phyloP scores from a whole-genome alignment of 2,113 vertebrate genomes.

The Clarias magur region DNA sequence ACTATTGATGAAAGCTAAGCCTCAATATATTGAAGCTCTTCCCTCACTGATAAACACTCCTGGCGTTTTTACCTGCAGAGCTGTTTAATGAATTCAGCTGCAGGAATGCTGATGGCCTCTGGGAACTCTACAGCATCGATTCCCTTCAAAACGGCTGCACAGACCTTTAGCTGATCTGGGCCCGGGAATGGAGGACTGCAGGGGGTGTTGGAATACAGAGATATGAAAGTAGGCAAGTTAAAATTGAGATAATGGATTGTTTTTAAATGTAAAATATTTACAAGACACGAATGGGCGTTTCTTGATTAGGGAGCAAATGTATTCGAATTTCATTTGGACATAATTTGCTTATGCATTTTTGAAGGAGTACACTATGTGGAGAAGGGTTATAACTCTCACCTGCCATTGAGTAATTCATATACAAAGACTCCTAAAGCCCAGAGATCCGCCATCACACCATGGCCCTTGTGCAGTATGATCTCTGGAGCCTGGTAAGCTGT shows the following conservation, averaged over 20 bases:
- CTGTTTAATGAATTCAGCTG: slow-evolving; percentile 70
- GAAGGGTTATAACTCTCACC: slow-evolving; percentile 57
- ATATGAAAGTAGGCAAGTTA: neutral
- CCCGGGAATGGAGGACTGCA: slow-evolving; percentile 70
- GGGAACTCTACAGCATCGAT: slow-evolving; percentile 74
- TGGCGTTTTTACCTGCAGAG: slow-evolving; percentile 70
- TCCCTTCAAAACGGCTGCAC: slow-evolving; percentile 66
- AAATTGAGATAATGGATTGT: neutral
- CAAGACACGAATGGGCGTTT: neutral
- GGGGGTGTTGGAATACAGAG: neutral
- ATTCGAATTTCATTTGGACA: neutral
- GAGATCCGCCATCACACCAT: slow-evolving; percentile 65
- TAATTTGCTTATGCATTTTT: neutral
- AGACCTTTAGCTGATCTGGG: slow-evolving; percentile 66
- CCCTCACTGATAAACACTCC: neutral
- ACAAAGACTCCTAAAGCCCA: slow-evolving; percentile 77
- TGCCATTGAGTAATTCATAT: slow-evolving; percentile 73
- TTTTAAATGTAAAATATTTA: neutral
- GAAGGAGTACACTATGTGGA: neutral
- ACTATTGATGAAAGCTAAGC: neutral
- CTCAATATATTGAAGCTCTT: neutral
- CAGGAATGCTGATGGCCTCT: slow-evolving; percentile 66
- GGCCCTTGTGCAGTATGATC: slow-evolving; percentile 72
- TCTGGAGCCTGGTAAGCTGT: slow-evolving; percentile 75
- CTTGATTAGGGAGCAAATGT: neutral